Percentiles rank a stretch among this genome's conserved stretches.
phyloP scores from a whole-genome alignment of 92 coral and sea anemone species.

The Nematostella vectensis region DNA sequence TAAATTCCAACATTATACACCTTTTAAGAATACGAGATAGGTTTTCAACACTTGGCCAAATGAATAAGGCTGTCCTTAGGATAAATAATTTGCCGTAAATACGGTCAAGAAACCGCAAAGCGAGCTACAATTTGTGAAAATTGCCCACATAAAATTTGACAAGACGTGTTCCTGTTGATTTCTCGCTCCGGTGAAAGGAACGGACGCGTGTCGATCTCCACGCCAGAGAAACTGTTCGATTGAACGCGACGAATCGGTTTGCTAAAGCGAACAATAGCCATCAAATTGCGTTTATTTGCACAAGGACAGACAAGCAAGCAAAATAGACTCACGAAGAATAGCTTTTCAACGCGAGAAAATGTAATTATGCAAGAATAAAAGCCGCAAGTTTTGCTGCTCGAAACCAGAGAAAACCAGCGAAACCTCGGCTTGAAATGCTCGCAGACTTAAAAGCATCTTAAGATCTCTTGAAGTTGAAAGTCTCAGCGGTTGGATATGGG shows the following conservation, averaged over 20 bases:
- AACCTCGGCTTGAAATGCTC: no score
- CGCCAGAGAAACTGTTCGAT: constrained; percentile 12
- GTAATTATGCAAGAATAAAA: not conserved
- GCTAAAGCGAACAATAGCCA: constrained; percentile 28
- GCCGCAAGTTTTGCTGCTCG: no score
- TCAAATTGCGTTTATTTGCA: constrained; percentile 22
- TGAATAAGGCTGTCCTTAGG: no score
- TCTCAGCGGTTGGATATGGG: not conserved
- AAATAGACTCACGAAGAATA: constrained; percentile 3
- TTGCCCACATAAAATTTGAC: no score
- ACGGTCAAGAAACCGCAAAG: no score
- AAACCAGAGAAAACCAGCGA: no score
- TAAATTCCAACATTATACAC: no score
- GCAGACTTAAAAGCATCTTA: not conserved
- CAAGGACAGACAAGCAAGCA: constrained; percentile 8
- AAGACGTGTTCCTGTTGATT: not conserved
- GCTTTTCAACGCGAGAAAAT: constrained; percentile 2
- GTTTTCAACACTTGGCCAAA: no score
- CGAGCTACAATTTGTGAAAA: no score
- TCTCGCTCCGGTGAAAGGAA: constrained; percentile 19
- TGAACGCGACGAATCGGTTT: constrained; percentile 16
- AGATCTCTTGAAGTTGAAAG: constrained; percentile 4
- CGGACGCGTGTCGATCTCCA: constrained; percentile 13
- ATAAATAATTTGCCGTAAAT: no score
- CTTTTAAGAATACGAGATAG: no score